These are phyloP conservation scores for Silurus lanzhouensis DNA, from an alignment of 2,797 vertebrate genomes.

Conservation along the genomic window DNA sequence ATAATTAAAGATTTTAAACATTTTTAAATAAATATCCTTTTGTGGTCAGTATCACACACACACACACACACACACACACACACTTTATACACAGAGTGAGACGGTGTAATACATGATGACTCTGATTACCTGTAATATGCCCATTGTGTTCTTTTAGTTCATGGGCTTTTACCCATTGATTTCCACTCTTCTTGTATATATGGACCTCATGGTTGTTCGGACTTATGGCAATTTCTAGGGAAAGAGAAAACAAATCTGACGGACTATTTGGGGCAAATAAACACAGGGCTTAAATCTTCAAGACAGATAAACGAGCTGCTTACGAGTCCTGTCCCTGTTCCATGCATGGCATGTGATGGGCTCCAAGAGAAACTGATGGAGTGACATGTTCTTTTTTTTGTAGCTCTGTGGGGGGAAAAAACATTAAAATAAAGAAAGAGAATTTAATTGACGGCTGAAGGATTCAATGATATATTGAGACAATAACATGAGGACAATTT, in stretches of 20 bases:
- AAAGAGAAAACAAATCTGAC: not conserved
- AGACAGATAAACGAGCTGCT: slow-evolving; percentile 60
- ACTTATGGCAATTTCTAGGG: slow-evolving; percentile 94
- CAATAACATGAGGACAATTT: not conserved
- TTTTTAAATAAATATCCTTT: too few relatives aligned
- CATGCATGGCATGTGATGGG: slow-evolving; percentile 99
- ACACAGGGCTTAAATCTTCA: not conserved
- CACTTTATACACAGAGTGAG: not conserved
- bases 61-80: too few relatives aligned
- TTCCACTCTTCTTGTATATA: slow-evolving; percentile 97
- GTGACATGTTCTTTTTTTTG: slow-evolving; percentile 87
- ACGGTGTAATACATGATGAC: too few relatives aligned
- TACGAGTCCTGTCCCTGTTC: slow-evolving; percentile 96
- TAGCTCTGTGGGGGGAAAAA: slow-evolving; percentile 60
- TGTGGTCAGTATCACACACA: too few relatives aligned
- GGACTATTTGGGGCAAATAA: not conserved
- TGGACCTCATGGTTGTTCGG: slow-evolving; percentile 99
- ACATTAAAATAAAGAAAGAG: slow-evolving; percentile 25
- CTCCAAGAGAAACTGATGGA: slow-evolving; percentile 97
- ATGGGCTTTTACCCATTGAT: slow-evolving; percentile 95
- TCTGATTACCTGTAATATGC: slow-evolving; percentile 89
- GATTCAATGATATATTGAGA: not conserved
- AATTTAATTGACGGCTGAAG: not conserved
- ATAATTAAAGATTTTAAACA: too few relatives aligned
- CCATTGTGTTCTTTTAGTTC: slow-evolving; percentile 99